These are phyloP conservation scores for Brachionus angularis DNA, from an alignment of 1,140 invertebrate genomes.

Conservation along the genomic window DNA sequence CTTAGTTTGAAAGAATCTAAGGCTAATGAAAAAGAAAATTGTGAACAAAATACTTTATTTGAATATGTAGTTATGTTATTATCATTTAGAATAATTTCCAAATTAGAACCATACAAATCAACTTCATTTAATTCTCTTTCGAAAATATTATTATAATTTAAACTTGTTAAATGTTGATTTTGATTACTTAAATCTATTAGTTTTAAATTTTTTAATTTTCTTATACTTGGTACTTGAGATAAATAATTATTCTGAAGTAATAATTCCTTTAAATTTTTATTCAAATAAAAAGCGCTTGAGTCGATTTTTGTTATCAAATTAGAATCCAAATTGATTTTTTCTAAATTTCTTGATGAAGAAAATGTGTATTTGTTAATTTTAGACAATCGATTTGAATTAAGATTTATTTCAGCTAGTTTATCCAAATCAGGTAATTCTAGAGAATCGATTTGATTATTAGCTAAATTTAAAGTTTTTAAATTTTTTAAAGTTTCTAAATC, in stretches of 20 bases:
- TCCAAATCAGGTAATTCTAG: neutral
- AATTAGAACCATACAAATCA: neutral
- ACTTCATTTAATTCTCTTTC: neutral
- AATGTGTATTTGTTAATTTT: neutral
- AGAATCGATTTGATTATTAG: neutral
- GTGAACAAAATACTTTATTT: conserved; percentile 12
- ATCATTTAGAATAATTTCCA: neutral
- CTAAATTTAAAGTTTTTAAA: neutral
- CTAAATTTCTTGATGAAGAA: neutral
- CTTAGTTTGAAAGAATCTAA: neutral
- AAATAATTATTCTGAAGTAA: neutral
- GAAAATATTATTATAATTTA: conserved; percentile 15
- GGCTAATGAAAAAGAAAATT: conserved; percentile 1
- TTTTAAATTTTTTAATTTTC: neutral
- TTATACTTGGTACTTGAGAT: neutral
- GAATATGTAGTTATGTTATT: conserved; percentile 2
- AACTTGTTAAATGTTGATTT: neutral
- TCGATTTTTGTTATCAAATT: neutral
- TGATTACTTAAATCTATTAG: neutral
- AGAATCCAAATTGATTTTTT: neutral
- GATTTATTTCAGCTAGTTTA: neutral
- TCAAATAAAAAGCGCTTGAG: neutral
- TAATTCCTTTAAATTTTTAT: neutral
- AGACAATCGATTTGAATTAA: neutral
- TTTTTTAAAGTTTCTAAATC: neutral